Evolutionary conservation across 1,140 invertebrate species (phyloP).

Genomic region (Drosophila ananassae): DNA sequence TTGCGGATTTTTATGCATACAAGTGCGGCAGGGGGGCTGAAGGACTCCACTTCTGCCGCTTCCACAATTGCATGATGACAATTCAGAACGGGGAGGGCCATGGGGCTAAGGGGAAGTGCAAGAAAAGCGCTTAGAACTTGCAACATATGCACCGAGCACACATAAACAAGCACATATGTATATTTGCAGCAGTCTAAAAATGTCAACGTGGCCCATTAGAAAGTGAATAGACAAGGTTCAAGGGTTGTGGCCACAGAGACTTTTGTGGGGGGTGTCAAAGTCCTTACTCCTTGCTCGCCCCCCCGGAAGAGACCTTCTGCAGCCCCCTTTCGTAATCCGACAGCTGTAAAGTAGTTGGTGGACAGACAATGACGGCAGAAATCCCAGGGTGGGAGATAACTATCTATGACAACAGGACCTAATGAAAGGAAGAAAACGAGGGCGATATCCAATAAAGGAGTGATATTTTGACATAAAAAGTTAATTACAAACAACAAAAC

Average conservation of each 20-base stretch:
- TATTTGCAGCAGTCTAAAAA: conserved; percentile 47
- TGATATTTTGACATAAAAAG: neutral
- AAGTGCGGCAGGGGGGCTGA: conserved; percentile 9
- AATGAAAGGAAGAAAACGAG: conserved; percentile 10
- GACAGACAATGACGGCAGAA: conserved; percentile 28
- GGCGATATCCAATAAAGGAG: neutral
- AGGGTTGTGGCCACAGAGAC: conserved; percentile 29
- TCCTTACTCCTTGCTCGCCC: neutral
- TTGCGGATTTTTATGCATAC: conserved; percentile 58
- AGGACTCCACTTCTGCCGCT: conserved; percentile 33
- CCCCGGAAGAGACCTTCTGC: neutral
- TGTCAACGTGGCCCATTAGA: conserved; percentile 62
- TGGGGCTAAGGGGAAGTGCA: neutral
- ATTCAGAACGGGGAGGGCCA: conserved; percentile 23
- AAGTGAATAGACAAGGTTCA: conserved; percentile 57
- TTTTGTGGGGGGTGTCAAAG: conserved; percentile 14
- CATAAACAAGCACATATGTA: conserved; percentile 22
- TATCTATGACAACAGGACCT: conserved; percentile 13
- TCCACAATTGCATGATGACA: conserved; percentile 52
- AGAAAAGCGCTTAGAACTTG: conserved; percentile 31
- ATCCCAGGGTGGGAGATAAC: conserved; percentile 6
- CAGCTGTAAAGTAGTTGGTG: conserved; percentile 34
- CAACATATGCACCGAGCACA: conserved; percentile 34
- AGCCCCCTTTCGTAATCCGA: conserved; percentile 25
- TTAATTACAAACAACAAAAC: no score